Base-by-base conservation (phyloP, 2,797 vertebrate genomes). In the Malurus leucopterus region DNA sequence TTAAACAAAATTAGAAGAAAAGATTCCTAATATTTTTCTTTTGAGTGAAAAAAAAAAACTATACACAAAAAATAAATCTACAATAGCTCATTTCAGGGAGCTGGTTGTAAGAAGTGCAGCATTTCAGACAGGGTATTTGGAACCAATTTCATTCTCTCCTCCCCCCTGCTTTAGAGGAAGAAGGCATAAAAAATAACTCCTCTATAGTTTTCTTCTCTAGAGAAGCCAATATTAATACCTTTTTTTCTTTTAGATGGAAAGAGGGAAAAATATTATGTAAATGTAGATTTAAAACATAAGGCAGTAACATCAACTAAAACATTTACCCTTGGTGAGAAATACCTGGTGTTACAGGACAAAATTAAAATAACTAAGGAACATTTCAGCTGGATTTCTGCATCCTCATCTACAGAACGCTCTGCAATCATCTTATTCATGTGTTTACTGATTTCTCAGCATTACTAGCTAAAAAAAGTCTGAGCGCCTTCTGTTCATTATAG, bases 401-500 rank as follows among this genome's bases (percentile, higher is more conserved):
- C 26, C 32, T 74, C 32, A 67, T 67, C 72, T 47, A 73, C 46
- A 68, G 40, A 43, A 73, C 43, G 12, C 11, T 79, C 74, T 62
- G 34, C 30, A 88, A 76, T 72, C 38, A 40, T 61, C 40, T 84
- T 76, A 79, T 73, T 79, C 40, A 59, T 61, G 30, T 73, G 62
- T 76, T 93, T 70, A 59, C 65, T 40, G 26, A 78, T 68, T 83
- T 79, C 65, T 92, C 65, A 34, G 59, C 58, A 69, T 80, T 90
- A 62, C n/a, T 62, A 71, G 21, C 81, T 64, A 76, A 70, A 81
- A 76, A 76, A 47, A 27, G 53, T 16, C 68, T 64, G 40, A 91
- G 30, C 32, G 84, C 75, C 71, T 86, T 92, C 83, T 95, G 84
- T 79, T 91, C 71, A 1, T 47, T 67, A 79, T 74, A 44, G n/a